Conservation (phyloP, 2,888 invertebrate species). For the Microplitis manilae region DNA sequence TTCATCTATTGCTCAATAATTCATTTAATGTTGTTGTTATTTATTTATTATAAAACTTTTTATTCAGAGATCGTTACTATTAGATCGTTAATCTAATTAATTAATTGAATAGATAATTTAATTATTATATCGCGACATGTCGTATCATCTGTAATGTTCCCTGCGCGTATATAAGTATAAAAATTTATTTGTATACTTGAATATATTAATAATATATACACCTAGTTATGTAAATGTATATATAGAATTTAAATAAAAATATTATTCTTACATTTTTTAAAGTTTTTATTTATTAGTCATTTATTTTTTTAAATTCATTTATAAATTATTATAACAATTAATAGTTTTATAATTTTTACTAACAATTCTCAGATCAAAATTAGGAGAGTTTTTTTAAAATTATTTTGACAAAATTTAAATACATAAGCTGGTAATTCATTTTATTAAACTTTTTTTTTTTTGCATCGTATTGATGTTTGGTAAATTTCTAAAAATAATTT, state of each 20-base stretch:
- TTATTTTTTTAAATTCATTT: not conserved
- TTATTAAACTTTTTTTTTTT: no score
- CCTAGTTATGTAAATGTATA: slow-evolving; percentile 42
- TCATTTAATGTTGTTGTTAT: slow-evolving; percentile 49
- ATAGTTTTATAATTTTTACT: not conserved
- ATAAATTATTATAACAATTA: not conserved
- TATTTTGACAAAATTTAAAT: no score
- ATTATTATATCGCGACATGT: not conserved
- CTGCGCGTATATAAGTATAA: slow-evolving; percentile 22
- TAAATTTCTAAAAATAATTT: no score
- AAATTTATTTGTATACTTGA: slow-evolving; percentile 23
- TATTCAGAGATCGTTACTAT: slow-evolving; percentile 29
- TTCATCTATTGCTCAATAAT: slow-evolving; percentile 61
- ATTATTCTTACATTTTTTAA: slow-evolving; percentile 1
- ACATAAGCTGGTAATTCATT: no score
- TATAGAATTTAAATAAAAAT: slow-evolving; percentile 26
- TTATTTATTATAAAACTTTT: slow-evolving; percentile 42
- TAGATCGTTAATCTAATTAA: slow-evolving; percentile 19
- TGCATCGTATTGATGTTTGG: no score
- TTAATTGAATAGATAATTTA: not conserved
- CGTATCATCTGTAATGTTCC: not conserved
- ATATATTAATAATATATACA: slow-evolving; percentile 34
- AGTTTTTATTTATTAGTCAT: not conserved
- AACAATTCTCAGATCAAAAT: not conserved
- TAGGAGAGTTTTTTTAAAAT: not conserved